phyloP scores from a whole-genome alignment of 1,140 invertebrate genomes.

The Drosophila repleta region DNA sequence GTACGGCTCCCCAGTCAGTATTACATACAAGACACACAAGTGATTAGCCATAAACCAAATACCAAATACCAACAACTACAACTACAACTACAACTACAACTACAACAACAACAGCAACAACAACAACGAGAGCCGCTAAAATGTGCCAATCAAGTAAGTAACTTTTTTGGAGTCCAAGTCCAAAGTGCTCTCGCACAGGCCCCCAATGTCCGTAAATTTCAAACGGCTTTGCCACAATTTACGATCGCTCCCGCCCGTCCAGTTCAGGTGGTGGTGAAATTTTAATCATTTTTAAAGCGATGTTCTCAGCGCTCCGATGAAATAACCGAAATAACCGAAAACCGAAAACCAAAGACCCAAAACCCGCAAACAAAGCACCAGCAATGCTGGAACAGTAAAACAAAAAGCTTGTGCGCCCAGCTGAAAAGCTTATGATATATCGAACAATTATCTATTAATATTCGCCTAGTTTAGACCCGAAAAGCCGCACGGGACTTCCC shows the following conservation, averaged over 20 bases:
- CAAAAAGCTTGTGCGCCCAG: too few species aligned
- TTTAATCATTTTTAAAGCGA: constrained; percentile 38
- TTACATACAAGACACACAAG: too few species aligned
- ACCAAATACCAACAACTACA: neutral
- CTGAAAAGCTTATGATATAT: constrained; percentile 5
- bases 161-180: neutral
- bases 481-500: neutral
- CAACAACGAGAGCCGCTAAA: constrained; percentile 11
- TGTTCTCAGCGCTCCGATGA: constrained; percentile 25
- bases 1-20: too few species aligned
- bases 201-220: neutral
- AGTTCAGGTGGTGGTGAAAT: constrained; percentile 17
- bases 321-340: too few species aligned
- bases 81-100: neutral
- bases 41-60: constrained; percentile 21
- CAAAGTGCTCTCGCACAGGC: constrained; percentile 10
- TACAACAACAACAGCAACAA: neutral
- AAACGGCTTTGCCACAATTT: constrained; percentile 15
- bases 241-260: too few species aligned
- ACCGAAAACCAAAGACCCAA: too few species aligned
- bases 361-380: too few species aligned
- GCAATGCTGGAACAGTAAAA: too few species aligned
- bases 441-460: constrained; percentile 17
- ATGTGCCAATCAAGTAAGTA: constrained; percentile 68
- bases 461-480: constrained; percentile 17